Evolutionary conservation across 37 sponge, comb jelly and placozoan genomes (phyloP), one percentile per base, ranked within the genome.

Genomic region (Chondrilla cf. caribensis): DNA sequence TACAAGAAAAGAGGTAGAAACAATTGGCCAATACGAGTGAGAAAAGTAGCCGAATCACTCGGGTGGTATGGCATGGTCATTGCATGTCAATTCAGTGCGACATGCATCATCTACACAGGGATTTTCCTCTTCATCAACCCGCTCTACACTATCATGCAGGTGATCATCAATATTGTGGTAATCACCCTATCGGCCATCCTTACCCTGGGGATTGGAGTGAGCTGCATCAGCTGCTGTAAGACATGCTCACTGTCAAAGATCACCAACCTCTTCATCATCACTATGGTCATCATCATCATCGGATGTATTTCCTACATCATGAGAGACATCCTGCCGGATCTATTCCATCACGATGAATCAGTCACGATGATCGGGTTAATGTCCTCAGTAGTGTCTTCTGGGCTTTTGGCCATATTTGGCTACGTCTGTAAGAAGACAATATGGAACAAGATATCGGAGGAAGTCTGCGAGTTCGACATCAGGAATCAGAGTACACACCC

Each of bases 71-170:
- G 76, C 31, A 73, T 73, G 19, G 25, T 73, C 5, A 0, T 39
- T 6, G 38, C 40, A 5, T 43, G 41, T 73, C 76, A 73, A 43
- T 2, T 1, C 24, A 2, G 1, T 37, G 8, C 43, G 15, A 21
- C 6, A 3, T 25, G 38, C 25, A 2, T 73, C 21, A 36, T 37
- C 76, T 73, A 73, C 7, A 24, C 41, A 11, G 24, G 7, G 1
- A 73, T 73, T 11, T 73, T 73, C 44, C 41, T 42, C 76, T 42
- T 73, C 76, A 73, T 73, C 14, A 39, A 73, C 44, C 76, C 76
- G 2, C 41, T 73, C 25, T 73, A 73, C 24, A 15, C 76, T 22
- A 73, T 40, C 25, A 39, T 38, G 41, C 31, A 24, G 76, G 51
- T 47, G 51, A 11, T 11, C 6, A 47, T 47, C 51, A 47, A 47